Evolutionary conservation across 1,140 invertebrate species (phyloP).

Genomic region (Lucilia sericata): DNA sequence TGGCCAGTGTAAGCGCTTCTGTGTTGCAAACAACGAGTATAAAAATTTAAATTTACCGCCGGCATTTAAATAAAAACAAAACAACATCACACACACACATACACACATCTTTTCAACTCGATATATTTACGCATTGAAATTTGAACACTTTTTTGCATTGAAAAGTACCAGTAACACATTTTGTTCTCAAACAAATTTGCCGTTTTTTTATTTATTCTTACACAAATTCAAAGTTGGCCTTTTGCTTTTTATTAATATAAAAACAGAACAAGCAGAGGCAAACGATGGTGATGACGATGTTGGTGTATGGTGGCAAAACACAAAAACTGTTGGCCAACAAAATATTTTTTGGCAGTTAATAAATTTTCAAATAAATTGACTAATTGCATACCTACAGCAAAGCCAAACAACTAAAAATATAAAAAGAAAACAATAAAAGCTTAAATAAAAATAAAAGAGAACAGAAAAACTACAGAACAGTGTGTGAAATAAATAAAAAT

Average conservation of each 20-base stretch:
- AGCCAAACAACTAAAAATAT: conserved; percentile 22
- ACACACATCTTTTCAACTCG: no score
- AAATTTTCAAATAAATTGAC: conserved; percentile 66
- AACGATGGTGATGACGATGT: neutral
- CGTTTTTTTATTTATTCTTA: neutral
- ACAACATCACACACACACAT: neutral
- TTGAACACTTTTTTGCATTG: no score
- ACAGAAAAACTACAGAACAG: neutral
- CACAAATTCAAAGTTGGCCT: neutral
- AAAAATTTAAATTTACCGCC: conserved; percentile 56
- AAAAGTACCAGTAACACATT: neutral
- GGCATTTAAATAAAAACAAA: conserved; percentile 53
- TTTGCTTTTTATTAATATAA: conserved; percentile 32
- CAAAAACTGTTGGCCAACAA: conserved; percentile 48
- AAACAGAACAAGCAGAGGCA: neutral
- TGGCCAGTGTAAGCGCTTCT: neutral
- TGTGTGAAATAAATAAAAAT: conserved; percentile 14
- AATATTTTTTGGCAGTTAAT: conserved; percentile 66
- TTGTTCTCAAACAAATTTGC: neutral
- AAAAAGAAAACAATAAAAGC: neutral
- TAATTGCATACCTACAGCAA: conserved; percentile 64
- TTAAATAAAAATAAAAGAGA: neutral
- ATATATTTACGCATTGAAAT: no score
- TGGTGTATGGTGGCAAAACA: neutral
- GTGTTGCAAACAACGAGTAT: conserved; percentile 19